Percentiles rank a stretch among this genome's conserved stretches.
Conservation (phyloP, 2,797 vertebrate species). For the Centropyge bicolor region DNA sequence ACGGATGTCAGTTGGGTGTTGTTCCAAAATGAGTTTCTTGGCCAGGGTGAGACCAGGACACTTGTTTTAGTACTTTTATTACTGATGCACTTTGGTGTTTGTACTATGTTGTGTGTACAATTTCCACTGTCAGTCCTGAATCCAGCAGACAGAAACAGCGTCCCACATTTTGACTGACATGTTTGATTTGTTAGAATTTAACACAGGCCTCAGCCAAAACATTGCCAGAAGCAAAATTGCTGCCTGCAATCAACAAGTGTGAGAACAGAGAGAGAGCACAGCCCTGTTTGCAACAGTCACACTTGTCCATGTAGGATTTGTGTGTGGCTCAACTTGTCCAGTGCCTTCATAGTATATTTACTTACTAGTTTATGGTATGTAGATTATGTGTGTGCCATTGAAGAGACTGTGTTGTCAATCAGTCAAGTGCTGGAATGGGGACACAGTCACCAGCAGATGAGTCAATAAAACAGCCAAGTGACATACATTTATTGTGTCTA, state of each 20-base stretch:
- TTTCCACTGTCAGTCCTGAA: background rate
- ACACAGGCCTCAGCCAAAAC: constrained; percentile 27
- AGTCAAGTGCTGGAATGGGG: background rate
- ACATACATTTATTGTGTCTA: background rate
- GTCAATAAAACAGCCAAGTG: background rate
- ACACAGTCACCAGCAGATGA: background rate
- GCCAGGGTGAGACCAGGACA: background rate
- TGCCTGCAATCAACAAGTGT: constrained; percentile 19
- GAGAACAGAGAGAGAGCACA: background rate
- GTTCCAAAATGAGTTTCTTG: background rate
- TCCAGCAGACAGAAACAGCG: background rate
- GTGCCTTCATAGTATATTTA: background rate
- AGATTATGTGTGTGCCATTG: background rate
- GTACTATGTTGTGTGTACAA: background rate
- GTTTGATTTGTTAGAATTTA: constrained; percentile 35
- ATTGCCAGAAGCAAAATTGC: constrained; percentile 33
- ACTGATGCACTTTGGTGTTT: background rate
- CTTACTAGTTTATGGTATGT: constrained; percentile 1
- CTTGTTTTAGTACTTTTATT: background rate
- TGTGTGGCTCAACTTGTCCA: background rate
- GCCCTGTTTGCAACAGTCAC: constrained; percentile 5
- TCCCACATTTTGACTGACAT: constrained; percentile 39
- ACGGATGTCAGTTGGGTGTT: background rate
- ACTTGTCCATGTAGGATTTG: background rate
- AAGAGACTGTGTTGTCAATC: background rate